Evolutionary conservation across 2,888 invertebrate species (phyloP), one percentile per base, ranked within the genome.

Genomic region (Drosophila cyrtoloma): DNA sequence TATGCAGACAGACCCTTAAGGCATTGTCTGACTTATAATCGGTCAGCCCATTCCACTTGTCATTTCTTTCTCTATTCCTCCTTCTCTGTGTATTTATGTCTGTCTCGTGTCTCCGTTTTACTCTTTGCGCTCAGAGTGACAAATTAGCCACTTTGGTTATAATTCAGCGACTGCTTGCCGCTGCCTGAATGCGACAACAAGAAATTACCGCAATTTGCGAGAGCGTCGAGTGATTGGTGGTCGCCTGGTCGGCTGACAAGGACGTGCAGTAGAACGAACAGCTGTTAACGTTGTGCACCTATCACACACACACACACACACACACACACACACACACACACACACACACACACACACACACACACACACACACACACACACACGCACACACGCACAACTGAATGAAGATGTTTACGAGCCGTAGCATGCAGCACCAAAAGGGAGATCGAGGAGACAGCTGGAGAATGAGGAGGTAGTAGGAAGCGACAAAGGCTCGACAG

Each of bases 201-300:
- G 90, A 87, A 87, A 87, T 87, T 88, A 89, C 87, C 87, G 81
- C 87, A 87, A 87, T 87, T 87, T 87, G 88, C 86, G 81, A 72
- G 77, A 72, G 84, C 82, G 82, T 58, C 78, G 88, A 89, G 82
- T 89, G 87, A 87, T 88, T 88, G 89, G 88, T 86, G 87, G 79
- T 53, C 69, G 68, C 69, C 67, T 39, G 57, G 28, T 30, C 53
- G 68, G 59, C 67, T 50, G 78, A 67, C 62, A 65, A 70, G 67
- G 63, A 71, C 60, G 55, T 68, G 69, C 69, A 50, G 42, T 33
- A 58, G 74, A 59, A 51, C 32, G 33, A 58, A 55, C 69, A 72
- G 76, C 74, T 66, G 73, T 70, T 76, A 65, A 68, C 68, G 73
- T 69, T 75, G 56, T 63, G 81, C 81, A 75, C 73, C 84, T 79